phyloP scores from a whole-genome alignment of 2,113 vertebrate species.

The Picathartes gymnocephalus region DNA sequence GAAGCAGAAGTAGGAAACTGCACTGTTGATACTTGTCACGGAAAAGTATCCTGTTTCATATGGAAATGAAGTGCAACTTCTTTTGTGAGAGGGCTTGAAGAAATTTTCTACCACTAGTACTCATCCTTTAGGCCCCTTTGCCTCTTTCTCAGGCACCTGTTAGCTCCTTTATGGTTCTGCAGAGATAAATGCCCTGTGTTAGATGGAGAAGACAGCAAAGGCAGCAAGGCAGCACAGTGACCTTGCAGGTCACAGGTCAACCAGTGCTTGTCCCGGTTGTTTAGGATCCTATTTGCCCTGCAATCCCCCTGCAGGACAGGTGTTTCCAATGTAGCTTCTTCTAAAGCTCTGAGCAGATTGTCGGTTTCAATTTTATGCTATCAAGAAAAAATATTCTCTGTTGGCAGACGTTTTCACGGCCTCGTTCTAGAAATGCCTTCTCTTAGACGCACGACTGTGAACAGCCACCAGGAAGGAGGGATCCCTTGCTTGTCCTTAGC shows the following conservation, averaged over 20 bases:
- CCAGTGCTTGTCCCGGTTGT: not conserved
- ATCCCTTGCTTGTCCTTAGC: not conserved
- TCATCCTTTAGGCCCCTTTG: not conserved
- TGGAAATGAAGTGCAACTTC: not conserved
- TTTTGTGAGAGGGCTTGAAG: not conserved
- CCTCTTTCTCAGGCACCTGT: not conserved
- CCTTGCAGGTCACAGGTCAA: not conserved
- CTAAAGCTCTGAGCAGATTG: not conserved
- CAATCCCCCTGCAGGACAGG: not conserved
- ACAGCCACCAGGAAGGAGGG: not conserved
- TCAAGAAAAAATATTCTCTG: not conserved
- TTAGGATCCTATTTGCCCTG: not conserved
- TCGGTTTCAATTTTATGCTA: not conserved
- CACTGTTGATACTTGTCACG: not conserved
- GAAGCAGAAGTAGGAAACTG: not conserved
- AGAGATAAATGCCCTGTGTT: not conserved
- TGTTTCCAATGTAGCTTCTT: not conserved
- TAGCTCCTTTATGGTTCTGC: not conserved
- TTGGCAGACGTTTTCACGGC: not conserved
- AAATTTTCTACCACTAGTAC: not conserved
- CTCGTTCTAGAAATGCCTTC: not conserved
- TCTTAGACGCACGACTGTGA: not conserved
- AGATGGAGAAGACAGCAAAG: not conserved
- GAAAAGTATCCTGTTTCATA: not conserved
- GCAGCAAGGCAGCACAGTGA: not conserved